Evolutionary conservation across 2,888 invertebrate species (phyloP).

Genomic region (Podabrus alpinus): DNA sequence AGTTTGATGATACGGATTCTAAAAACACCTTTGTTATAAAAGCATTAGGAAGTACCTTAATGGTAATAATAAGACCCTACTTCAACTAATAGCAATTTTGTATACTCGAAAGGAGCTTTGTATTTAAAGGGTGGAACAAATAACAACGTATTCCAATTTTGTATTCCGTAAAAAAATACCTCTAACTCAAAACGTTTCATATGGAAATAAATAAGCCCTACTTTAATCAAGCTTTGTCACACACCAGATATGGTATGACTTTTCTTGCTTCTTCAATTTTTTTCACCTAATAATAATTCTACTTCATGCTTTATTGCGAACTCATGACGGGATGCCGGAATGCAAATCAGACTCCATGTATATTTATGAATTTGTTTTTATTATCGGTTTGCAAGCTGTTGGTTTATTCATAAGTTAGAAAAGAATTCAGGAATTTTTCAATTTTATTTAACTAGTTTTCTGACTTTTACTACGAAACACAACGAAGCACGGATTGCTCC

Average conservation of each 20-base stretch:
- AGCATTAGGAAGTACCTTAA: neutral
- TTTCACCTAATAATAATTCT: neutral
- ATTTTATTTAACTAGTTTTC: no score
- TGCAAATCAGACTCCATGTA: neutral
- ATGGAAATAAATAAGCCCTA: neutral
- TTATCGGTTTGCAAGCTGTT: neutral
- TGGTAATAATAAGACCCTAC: neutral
- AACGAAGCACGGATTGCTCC: neutral
- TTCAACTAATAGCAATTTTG: neutral
- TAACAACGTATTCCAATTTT: neutral
- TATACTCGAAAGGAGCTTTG: neutral
- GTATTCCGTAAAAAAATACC: neutral
- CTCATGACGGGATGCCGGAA: neutral
- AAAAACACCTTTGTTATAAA: neutral
- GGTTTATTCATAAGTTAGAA: neutral
- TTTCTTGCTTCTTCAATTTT: neutral
- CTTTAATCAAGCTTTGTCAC: neutral
- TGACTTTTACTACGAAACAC: no score
- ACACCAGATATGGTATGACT: neutral
- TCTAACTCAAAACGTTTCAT: neutral
- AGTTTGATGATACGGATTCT: neutral
- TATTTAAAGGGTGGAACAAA: neutral
- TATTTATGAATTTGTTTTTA: no score
- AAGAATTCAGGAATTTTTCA: no score
- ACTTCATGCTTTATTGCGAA: neutral